phyloP scores from a whole-genome alignment of 2,113 vertebrate genomes.

The Pachycephala philippinensis region DNA sequence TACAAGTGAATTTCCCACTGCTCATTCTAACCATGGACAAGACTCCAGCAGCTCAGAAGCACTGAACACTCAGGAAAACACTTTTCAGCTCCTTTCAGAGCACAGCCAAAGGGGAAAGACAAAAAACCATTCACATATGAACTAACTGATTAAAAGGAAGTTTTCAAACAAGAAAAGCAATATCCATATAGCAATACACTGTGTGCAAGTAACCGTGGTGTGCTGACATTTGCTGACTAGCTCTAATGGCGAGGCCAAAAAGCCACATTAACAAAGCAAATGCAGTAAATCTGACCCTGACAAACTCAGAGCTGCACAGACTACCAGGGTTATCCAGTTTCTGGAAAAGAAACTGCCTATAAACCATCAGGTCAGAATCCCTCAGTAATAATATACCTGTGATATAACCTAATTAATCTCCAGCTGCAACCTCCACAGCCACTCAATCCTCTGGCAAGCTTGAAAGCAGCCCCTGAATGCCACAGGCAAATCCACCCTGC shows the following conservation, averaged over 20 bases:
- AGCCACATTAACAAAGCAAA: background rate
- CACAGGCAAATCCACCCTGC: background rate
- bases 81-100: background rate
- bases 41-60: background rate
- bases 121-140: background rate
- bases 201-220: background rate
- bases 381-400: background rate
- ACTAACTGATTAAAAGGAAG: background rate
- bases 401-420: background rate
- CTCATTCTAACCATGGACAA: background rate
- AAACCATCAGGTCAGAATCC: background rate
- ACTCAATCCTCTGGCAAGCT: background rate
- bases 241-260: background rate
- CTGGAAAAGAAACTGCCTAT: background rate
- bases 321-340: background rate
- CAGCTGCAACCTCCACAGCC: background rate
- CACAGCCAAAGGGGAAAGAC: background rate
- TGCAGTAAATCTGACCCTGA: background rate
- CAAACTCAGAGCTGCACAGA: accelerated
- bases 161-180: background rate
- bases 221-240: background rate
- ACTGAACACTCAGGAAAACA: background rate
- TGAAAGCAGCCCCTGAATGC: background rate
- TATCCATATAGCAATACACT: background rate
- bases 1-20: background rate